Conservation (phyloP, 2,113 vertebrate genomes). For the Clarias macrocephalus region DNA sequence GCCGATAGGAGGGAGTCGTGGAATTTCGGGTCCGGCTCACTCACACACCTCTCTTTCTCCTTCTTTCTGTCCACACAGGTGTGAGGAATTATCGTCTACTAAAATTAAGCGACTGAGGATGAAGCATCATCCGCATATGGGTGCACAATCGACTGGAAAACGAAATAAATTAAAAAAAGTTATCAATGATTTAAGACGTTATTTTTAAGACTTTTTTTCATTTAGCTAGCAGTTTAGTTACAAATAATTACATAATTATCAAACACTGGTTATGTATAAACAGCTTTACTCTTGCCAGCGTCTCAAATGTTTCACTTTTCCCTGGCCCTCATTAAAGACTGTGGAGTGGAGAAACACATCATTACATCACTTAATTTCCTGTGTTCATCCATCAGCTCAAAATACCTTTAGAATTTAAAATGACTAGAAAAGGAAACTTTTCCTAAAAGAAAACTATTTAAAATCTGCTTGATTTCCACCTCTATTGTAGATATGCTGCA, state of each 20-base stretch:
- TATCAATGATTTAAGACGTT: background rate
- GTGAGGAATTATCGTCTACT: background rate
- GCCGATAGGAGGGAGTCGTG: slow-evolving; percentile 56
- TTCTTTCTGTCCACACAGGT: slow-evolving; percentile 5
- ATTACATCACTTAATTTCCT: background rate
- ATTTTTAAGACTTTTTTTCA: too few relatives aligned
- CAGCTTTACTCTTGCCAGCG: too few relatives aligned
- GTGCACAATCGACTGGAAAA: background rate
- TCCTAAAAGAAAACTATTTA: background rate
- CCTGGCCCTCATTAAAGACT: background rate
- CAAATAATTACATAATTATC: background rate
- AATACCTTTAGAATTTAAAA: background rate
- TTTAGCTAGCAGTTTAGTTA: background rate
- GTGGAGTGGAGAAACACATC: background rate
- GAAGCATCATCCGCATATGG: background rate
- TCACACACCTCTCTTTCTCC: slow-evolving; percentile 11
- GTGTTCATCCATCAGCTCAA: background rate
- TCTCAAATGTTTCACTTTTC: too few relatives aligned
- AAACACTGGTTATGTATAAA: too few relatives aligned
- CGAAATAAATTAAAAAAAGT: too few relatives aligned
- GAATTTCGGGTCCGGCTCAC: slow-evolving; percentile 45
- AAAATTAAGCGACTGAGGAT: background rate
- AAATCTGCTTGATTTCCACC: background rate
- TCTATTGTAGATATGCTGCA: background rate
- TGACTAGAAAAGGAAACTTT: background rate